Percentiles rank a stretch among this genome's conserved stretches.
phyloP scores from a whole-genome alignment of 1,140 invertebrate species.

The Papilio dardanus region DNA sequence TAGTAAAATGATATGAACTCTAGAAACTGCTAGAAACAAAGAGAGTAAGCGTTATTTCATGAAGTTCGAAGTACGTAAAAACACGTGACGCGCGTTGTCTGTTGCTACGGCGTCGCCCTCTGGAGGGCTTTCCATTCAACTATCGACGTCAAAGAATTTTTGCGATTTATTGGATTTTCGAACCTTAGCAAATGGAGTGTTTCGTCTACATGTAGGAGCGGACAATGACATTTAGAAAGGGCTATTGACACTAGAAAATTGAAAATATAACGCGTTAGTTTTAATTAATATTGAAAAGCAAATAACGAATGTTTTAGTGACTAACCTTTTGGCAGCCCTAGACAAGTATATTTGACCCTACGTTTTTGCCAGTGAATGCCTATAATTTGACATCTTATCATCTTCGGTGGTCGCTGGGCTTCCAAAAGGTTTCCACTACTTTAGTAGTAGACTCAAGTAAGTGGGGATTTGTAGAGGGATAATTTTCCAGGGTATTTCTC shows the following conservation, averaged over 20 bases:
- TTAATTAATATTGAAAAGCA: no score
- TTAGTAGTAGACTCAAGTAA: no score
- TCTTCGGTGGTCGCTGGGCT: no score
- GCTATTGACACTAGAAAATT: background rate
- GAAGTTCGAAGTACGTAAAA: background rate
- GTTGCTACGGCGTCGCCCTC: constrained; percentile 11
- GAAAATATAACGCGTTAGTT: no score
- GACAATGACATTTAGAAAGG: background rate
- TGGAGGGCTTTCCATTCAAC: background rate
- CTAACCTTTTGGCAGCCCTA: no score
- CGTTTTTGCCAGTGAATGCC: no score
- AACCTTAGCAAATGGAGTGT: constrained; percentile 20
- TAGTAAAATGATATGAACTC: background rate
- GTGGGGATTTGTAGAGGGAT: background rate
- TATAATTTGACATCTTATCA: no score
- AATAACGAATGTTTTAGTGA: no score
- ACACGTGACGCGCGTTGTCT: constrained; percentile 6
- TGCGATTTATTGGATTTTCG: constrained; percentile 18
- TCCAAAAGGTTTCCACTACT: no score
- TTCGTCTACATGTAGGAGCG: background rate
- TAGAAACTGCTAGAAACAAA: no score
- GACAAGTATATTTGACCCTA: no score
- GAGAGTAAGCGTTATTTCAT: background rate
- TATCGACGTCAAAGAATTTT: background rate
- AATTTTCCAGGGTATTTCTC: background rate